A percentile compares a stretch with the other conserved stretches of the same genome.
phyloP scores from a whole-genome alignment of 1,140 invertebrate genomes.

The Calosoma granatense region DNA sequence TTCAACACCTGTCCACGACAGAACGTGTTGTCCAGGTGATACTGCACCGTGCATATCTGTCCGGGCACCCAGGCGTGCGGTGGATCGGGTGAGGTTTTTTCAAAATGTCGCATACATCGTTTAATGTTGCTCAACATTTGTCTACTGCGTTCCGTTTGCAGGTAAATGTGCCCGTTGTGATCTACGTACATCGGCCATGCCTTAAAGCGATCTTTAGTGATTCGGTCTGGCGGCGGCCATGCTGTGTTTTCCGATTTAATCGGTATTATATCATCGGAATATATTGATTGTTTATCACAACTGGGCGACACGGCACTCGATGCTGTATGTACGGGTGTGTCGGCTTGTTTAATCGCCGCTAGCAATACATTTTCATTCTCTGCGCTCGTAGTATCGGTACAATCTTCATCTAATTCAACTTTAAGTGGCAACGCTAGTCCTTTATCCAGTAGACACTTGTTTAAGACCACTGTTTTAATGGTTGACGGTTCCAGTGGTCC shows the following conservation, averaged over 20 bases:
- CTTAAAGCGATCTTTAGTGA: slow-evolving; percentile 35
- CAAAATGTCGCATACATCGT: slow-evolving; percentile 38
- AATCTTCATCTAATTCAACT: slow-evolving; percentile 3
- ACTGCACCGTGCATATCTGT: slow-evolving; percentile 53
- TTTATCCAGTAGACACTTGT: not conserved
- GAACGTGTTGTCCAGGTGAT: slow-evolving; percentile 47
- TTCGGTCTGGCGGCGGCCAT: slow-evolving; percentile 31
- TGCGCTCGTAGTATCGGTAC: slow-evolving; percentile 9
- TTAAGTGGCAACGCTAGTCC: not conserved
- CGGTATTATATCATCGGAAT: slow-evolving; percentile 3
- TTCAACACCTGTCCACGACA: slow-evolving; percentile 46
- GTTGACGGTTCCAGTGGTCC: not conserved
- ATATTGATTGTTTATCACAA: too few relatives aligned
- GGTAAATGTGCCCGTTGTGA: slow-evolving; percentile 41
- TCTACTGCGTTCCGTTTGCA: slow-evolving; percentile 38
- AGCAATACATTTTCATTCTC: slow-evolving; percentile 16
- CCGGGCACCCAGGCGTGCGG: slow-evolving; percentile 41
- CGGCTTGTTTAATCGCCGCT: slow-evolving; percentile 12
- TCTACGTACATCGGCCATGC: slow-evolving; percentile 46
- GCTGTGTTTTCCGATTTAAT: not conserved
- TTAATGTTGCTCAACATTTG: slow-evolving; percentile 39
- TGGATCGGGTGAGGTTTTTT: slow-evolving; percentile 34
- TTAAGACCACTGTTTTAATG: not conserved
- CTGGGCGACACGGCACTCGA: too few relatives aligned
- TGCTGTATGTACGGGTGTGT: slow-evolving; percentile 17